Base-by-base conservation (phyloP, 2,888 invertebrate species). In the Macaria notata region DNA sequence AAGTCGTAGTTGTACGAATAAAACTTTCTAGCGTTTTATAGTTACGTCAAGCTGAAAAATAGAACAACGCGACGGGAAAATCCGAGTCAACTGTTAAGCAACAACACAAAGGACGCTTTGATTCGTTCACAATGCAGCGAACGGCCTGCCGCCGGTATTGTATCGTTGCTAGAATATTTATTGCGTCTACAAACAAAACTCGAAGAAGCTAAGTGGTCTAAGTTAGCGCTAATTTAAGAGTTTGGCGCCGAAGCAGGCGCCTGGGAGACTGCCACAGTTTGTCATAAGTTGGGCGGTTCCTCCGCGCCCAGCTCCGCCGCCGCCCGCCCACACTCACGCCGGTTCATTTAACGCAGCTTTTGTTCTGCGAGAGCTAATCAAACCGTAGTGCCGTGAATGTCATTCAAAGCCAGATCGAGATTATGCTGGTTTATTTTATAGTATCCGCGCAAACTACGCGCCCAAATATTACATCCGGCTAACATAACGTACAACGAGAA, bases 211-310 rank as follows among this genome's bases (percentile, higher is more conserved):
- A 88, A 87, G 85, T 87, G 84, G 84, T 83, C 83, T 84, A 88
- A 90, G 84, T 89, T 87, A 78, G 84, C 76, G 83, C 84, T 90
- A 90, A 89, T 90, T 87, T 88, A 88, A 91, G 88, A 88, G 86
- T 86, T 86, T 74, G 78, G 77, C 72, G 75, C 70, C 75, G 71
- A 76, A 74, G 75, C 75, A 68, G 71, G 76, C 74, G 75, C 79
- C 79, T 75, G 70, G 70, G 66, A 73, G 76, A 72, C 78, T 75
- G 76, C 79, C 76, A 72, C 81, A 83, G 81, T 84, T 84, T 84
- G 83, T 87, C 86, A 88, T 88, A 88, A 88, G 82, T 87, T 86
- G 75, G 76, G 73, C 78, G 71, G 78, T 71, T 75, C 72, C 70
- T 63, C 64, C 57, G 29, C 51, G 47, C 47, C 46, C 46, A 44